These are phyloP conservation scores for Drosophila neocordata DNA, from an alignment of 1,140 invertebrate genomes.

Conservation along the genomic window DNA sequence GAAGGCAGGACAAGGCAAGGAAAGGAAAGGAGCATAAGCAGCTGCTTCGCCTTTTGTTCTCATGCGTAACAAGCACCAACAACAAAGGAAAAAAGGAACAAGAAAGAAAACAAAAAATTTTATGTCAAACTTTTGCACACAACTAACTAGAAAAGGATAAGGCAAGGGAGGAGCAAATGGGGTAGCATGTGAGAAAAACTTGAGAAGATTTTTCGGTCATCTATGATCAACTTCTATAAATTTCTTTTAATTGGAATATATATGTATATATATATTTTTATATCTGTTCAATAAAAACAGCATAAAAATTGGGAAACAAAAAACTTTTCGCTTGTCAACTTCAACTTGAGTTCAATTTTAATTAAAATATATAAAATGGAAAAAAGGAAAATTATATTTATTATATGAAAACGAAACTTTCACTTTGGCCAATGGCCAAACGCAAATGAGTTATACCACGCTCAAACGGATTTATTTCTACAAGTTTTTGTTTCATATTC, in stretches of 20 bases:
- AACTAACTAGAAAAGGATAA: not conserved
- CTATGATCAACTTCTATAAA: slow-evolving; percentile 62
- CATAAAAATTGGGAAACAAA: slow-evolving; percentile 31
- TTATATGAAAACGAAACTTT: slow-evolving; percentile 41
- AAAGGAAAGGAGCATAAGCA: slow-evolving; percentile 39
- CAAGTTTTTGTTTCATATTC: slow-evolving; percentile 21
- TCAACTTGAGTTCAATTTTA: slow-evolving; percentile 54
- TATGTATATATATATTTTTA: slow-evolving; percentile 23
- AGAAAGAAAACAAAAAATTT: slow-evolving; percentile 48
- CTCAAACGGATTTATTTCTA: slow-evolving; percentile 34
- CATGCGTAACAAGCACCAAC: slow-evolving; percentile 55
- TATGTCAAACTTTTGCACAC: slow-evolving; percentile 43
- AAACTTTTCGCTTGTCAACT: slow-evolving; percentile 21
- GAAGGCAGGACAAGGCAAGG: not conserved
- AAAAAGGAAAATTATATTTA: slow-evolving; percentile 35
- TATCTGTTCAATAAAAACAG: slow-evolving; percentile 63
- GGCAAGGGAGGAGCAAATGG: not conserved
- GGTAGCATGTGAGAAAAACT: slow-evolving; percentile 4
- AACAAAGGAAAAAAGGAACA: not conserved
- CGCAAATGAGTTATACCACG: slow-evolving; percentile 26
- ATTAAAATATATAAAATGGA: slow-evolving; percentile 41
- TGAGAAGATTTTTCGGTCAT: slow-evolving; percentile 64
- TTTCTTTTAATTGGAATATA: slow-evolving; percentile 50
- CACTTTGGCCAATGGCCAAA: slow-evolving; percentile 57
- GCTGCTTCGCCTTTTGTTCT: slow-evolving; percentile 56